phyloP scores from a whole-genome alignment of 2,888 invertebrate species.

The Melipona beecheii region DNA sequence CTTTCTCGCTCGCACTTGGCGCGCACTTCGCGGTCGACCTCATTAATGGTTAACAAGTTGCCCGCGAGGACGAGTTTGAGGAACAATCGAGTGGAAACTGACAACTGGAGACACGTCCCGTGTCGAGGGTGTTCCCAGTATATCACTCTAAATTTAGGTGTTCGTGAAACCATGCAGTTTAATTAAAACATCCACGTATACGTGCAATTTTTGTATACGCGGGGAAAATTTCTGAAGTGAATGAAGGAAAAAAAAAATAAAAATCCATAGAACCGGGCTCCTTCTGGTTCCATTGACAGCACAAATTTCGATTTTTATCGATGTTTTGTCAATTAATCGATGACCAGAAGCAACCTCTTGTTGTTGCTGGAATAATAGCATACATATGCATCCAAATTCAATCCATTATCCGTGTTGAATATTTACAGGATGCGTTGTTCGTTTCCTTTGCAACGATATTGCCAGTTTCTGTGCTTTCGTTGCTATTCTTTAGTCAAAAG shows the following conservation, averaged over 20 bases:
- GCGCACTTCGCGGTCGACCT: conserved; percentile 38
- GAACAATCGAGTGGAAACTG: conserved; percentile 51
- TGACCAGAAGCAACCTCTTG: not conserved
- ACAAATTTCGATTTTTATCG: not conserved
- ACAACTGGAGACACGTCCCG: conserved; percentile 20
- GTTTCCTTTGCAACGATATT: not conserved
- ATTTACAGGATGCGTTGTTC: not conserved
- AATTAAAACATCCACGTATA: not conserved
- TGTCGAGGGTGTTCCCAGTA: not conserved
- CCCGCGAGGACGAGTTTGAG: conserved; percentile 39
- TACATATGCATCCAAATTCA: conserved; percentile 1
- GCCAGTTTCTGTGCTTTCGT: too few species aligned
- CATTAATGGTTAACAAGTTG: conserved; percentile 48
- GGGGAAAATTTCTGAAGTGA: not conserved
- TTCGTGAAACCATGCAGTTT: conserved; percentile 1
- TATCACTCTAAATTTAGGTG: conserved; percentile 15
- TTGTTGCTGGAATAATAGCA: not conserved
- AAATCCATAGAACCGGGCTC: not conserved
- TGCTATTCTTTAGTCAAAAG: not conserved
- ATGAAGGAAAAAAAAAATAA: not conserved
- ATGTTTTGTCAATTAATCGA: not conserved
- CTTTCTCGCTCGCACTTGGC: conserved; percentile 18
- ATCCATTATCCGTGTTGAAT: conserved; percentile 4
- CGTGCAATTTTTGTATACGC: not conserved
- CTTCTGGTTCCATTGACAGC: not conserved